Base-by-base conservation (phyloP, 2,888 invertebrate genomes). In the Pseudanteris insignis region DNA sequence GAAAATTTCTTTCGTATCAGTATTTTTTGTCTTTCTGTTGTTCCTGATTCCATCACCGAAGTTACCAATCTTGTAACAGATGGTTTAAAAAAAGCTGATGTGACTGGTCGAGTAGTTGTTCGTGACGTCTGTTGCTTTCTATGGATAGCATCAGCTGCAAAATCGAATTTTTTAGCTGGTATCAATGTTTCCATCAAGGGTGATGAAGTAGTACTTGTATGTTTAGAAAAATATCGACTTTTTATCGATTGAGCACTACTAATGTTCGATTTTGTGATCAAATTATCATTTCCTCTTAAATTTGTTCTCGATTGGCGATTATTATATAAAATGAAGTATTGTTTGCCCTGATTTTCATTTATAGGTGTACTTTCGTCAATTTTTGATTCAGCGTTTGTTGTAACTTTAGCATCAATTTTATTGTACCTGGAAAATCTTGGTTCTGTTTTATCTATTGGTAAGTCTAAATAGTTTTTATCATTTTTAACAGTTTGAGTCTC, bases 1-100 rank as follows among this genome's bases (percentile, higher is more conserved):
- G 78, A 79, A 41, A 76, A 78, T 54, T 78, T 79, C 5, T 76
- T 78, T 57, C 75, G 75, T 15, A 82, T 77, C 4, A 80, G 74
- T 43, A 83, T 81, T 59, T 75, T 80, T 59, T 82, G 82, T 34
- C 82, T 72, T 60, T 82, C 82, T 1, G 83, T 82, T 0, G 81
- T 81, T 0, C 77, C 82, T 2, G 80, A 79, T 65, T 83, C 82
- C 10, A 79, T 78, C 10, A 83, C 77, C 2, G 81, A 81, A 2
- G 82, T 83, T 6, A 83, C 79, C 14, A 83, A 72, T 63, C 82
- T 77, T 15, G 83, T 83, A 1, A 81, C 73, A 9, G 74, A 72
- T 1, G 82, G 80, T 58, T 75, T 74, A 2, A 64, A 51, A 0
- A 72, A 64, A 4, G 73, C 67, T 1, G 65, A 53, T 2, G 68